These are phyloP conservation scores for Riparia riparia DNA, from an alignment of 2,113 vertebrate species.

Conservation along the genomic window DNA sequence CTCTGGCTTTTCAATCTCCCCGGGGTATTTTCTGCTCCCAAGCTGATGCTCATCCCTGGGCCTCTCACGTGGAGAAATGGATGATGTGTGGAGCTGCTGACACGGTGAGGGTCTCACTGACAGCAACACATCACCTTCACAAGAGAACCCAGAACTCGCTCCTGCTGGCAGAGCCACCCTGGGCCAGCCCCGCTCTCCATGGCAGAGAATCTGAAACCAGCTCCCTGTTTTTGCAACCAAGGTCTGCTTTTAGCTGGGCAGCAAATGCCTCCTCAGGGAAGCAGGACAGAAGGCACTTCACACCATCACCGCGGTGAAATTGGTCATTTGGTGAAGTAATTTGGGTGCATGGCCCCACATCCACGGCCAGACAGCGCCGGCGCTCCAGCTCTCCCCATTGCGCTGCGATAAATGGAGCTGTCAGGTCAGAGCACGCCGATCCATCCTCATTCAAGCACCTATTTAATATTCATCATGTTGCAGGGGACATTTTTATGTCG, in stretches of 20 bases:
- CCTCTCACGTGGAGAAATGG: fast-evolving
- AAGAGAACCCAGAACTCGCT: fast-evolving
- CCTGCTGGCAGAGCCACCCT: not conserved
- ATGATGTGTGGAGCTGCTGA: not conserved
- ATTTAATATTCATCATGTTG: conserved; percentile 71
- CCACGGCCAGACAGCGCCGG: not conserved
- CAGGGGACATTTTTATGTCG: conserved; percentile 58
- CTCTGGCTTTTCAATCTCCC: not conserved
- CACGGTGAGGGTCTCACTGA: not conserved
- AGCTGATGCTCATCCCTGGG: not conserved
- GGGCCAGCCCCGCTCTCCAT: fast-evolving
- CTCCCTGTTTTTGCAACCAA: fast-evolving
- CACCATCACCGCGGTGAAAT: not conserved
- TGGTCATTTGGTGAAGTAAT: not conserved
- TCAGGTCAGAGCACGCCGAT: not conserved
- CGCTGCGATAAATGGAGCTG: not conserved
- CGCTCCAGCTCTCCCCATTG: not conserved
- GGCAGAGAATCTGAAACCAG: not conserved
- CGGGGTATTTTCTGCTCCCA: not conserved
- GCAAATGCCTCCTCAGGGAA: not conserved
- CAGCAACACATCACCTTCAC: not conserved
- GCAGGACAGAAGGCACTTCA: not conserved
- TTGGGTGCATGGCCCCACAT: not conserved
- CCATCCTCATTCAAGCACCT: conserved; percentile 55
- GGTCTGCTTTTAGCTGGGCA: not conserved